Evolutionary conservation across 2,888 invertebrate species (phyloP), one percentile per base, ranked within the genome.

Genomic region (Drosophila demipolita): DNA sequence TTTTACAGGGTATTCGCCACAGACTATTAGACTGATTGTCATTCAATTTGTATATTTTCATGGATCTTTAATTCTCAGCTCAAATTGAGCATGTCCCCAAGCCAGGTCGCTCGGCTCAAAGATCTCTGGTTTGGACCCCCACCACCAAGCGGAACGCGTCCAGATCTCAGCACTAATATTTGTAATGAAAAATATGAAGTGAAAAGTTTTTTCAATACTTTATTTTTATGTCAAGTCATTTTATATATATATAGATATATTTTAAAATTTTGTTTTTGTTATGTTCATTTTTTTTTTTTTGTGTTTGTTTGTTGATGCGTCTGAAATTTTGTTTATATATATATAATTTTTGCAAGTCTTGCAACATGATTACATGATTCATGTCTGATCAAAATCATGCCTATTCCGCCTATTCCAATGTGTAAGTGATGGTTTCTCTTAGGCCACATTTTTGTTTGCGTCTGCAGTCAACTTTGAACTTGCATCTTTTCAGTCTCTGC

Each of bases 31-130:
- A 17, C 35, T 59, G 54, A 73, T 67, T 77, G 74, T 66, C 77
- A 66, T 75, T 71, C 68, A 26, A 49, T 75, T 67, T 40, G 48
- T 26, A 20, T 67, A 55, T 66, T 78, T 78, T 84, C 72, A 84
- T 78, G 87, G 78, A 58, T 75, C 72, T 84, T 80, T 84, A 82
- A 52, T n/a, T 84, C 72, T 36, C 42, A 49, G 54, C 68, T 59
- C 74, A 87, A 84, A 84, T 84, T 84, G 85, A 78, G 85, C 87
- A 58, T 82, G 48, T 65, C 82, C 65, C 82, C 65, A 65, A 71
- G 60, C 42, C 63, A 66, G 50, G 54, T 54, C 29, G 11, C 3
- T 9, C 17, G 23, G 70, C 33, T 60, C 20, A 67, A 78, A 78
- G 77, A 73, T 77, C 68, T 54, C 26, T 15, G 54, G 26, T 36